A percentile compares a stretch with the other conserved stretches of the same genome.
phyloP scores from a whole-genome alignment of 2,888 invertebrate genomes.

The Mayetiola destructor region DNA sequence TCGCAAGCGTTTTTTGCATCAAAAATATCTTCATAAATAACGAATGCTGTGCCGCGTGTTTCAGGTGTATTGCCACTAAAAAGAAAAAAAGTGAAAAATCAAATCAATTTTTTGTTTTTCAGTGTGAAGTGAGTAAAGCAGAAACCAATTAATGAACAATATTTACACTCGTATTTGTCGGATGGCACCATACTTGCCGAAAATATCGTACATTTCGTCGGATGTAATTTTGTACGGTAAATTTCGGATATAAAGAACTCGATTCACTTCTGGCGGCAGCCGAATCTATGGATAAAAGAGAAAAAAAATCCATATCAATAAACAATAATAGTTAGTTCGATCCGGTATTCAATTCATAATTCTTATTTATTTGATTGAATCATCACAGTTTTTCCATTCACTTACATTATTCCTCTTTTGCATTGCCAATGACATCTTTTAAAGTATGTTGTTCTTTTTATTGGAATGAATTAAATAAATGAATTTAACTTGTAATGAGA shows the following conservation, averaged over 20 bases:
- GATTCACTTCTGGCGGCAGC: slow-evolving; percentile 95
- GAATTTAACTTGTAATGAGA: no score
- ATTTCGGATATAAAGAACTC: slow-evolving; percentile 91
- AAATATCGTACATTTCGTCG: slow-evolving; percentile 99
- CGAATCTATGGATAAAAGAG: slow-evolving; percentile 55
- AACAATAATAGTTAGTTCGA: slow-evolving; percentile 17
- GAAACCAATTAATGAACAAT: slow-evolving; percentile 11
- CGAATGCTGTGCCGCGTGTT: slow-evolving; percentile 96
- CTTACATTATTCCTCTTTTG: slow-evolving; percentile 63
- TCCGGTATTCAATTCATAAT: no score
- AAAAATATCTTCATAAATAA: slow-evolving; percentile 99
- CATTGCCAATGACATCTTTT: slow-evolving; percentile 51
- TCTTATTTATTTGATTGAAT: slow-evolving; percentile 15
- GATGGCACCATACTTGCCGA: slow-evolving; percentile 99
- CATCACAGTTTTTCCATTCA: slow-evolving; percentile 20
- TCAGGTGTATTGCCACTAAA: slow-evolving; percentile 89
- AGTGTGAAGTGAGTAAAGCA: background rate
- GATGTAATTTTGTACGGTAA: slow-evolving; percentile 98
- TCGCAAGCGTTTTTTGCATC: slow-evolving; percentile 99
- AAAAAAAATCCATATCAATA: slow-evolving; percentile 16
- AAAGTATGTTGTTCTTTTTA: background rate
- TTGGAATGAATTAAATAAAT: background rate
- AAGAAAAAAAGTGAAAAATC: background rate
- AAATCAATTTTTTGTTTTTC: background rate
- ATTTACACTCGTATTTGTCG: slow-evolving; percentile 95